phyloP scores from a whole-genome alignment of 2,888 invertebrate genomes.

The Thymelicus lineola region DNA sequence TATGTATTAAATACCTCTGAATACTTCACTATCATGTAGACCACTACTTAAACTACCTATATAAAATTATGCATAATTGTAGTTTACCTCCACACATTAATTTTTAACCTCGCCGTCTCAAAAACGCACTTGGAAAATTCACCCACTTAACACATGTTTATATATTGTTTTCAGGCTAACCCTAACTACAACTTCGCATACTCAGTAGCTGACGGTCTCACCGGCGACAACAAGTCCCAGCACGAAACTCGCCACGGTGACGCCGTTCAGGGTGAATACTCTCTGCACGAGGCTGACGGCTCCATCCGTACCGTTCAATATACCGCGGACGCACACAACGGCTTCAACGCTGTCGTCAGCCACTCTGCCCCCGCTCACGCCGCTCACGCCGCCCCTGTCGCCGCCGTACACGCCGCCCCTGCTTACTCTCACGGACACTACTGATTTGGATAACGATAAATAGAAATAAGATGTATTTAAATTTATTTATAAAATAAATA shows the following conservation, averaged over 20 bases:
- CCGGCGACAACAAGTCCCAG: slow-evolving; percentile 84
- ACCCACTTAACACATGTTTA: background rate
- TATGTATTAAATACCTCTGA: no score
- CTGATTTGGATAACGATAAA: slow-evolving; percentile 9
- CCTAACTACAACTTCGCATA: slow-evolving; percentile 82
- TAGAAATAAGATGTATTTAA: no score
- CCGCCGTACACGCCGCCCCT: slow-evolving; percentile 15
- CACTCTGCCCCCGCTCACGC: slow-evolving; percentile 46
- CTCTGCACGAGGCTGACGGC: slow-evolving; percentile 74
- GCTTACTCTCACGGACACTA: slow-evolving; percentile 34
- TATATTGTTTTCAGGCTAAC: slow-evolving; percentile 60
- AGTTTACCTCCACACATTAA: no score
- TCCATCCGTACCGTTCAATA: slow-evolving; percentile 81
- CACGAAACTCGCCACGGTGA: slow-evolving; percentile 83
- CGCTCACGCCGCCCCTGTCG: slow-evolving; percentile 42
- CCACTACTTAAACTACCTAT: no score
- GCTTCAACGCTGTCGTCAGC: slow-evolving; percentile 56
- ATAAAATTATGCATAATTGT: no score
- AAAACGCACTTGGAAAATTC: no score
- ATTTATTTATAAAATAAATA: no score
- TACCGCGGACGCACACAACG: slow-evolving; percentile 73
- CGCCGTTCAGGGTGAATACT: slow-evolving; percentile 81
- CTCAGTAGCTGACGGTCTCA: slow-evolving; percentile 79
- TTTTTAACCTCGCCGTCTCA: no score
- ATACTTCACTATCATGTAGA: no score